Evolutionary conservation across 2,113 vertebrate genomes (phyloP).

Genomic region (Mesoclemmys tuberculata): DNA sequence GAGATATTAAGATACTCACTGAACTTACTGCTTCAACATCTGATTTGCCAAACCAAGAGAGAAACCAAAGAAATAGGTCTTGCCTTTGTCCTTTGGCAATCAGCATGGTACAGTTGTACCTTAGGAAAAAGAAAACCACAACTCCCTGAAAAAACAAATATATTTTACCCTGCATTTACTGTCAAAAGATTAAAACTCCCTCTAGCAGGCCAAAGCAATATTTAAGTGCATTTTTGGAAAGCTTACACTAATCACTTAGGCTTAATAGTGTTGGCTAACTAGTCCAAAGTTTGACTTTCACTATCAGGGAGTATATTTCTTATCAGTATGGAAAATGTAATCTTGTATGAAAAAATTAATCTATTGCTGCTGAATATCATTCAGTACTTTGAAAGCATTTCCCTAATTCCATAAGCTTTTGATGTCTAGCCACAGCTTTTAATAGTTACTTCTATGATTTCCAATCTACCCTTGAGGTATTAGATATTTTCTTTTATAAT

Average conservation of each 20-base stretch:
- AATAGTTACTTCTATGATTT: background rate
- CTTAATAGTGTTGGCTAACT: background rate
- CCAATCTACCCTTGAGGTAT: background rate
- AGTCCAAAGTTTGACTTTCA: background rate
- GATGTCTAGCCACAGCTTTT: background rate
- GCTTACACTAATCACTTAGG: background rate
- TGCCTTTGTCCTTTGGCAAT: background rate
- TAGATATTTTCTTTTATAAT: background rate
- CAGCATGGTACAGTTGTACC: accelerated
- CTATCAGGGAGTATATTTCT: background rate
- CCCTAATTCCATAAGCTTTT: background rate
- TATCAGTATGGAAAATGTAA: background rate
- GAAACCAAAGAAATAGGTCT: background rate
- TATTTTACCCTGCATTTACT: background rate
- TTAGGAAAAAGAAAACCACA: background rate
- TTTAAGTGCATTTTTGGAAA: background rate
- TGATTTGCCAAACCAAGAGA: background rate
- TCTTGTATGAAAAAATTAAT: background rate
- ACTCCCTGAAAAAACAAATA: accelerated
- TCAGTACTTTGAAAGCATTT: background rate
- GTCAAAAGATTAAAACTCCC: background rate
- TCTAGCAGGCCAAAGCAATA: background rate
- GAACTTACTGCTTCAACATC: background rate
- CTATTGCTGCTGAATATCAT: accelerated
- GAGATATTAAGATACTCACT: background rate